Evolutionary conservation across 2,797 vertebrate species (phyloP).

Genomic region (Geotrypetes seraphini): DNA sequence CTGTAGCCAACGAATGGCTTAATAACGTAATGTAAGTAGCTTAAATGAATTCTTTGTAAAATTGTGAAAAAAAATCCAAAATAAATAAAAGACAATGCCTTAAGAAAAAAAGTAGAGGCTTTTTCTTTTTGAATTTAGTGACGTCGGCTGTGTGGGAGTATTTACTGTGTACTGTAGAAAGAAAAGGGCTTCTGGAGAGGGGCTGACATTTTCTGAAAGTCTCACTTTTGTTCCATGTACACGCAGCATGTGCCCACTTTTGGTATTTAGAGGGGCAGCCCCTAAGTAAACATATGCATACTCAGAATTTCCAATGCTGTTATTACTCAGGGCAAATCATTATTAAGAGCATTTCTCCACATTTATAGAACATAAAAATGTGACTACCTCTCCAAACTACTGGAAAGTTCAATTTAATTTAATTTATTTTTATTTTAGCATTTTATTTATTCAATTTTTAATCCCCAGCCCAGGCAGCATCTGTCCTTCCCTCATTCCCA

Average conservation of each 20-base stretch:
- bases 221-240: not conserved
- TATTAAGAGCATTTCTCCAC: too few species aligned
- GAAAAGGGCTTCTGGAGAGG: constrained; percentile 2
- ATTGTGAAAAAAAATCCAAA: not conserved
- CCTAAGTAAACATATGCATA: too few species aligned
- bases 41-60: not conserved
- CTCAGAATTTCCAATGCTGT: too few species aligned
- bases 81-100: not conserved
- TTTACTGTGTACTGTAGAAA: not conserved
- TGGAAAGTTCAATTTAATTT: too few species aligned
- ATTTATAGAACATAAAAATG: too few species aligned
- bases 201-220: constrained; percentile 18
- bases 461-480: too few species aligned
- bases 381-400: too few species aligned
- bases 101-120: not conserved
- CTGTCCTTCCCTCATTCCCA: too few species aligned
- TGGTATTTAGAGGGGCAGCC: constrained; percentile 11
- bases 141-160: constrained; percentile 10
- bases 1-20: too few species aligned
- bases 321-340: too few species aligned
- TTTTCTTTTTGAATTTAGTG: not conserved
- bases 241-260: constrained; percentile 10
- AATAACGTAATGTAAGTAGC: not conserved
- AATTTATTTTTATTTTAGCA: too few species aligned
- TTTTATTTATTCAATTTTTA: too few species aligned